phyloP scores from a whole-genome alignment of 1,140 invertebrate genomes.

The Helicorthomorpha holstii region DNA sequence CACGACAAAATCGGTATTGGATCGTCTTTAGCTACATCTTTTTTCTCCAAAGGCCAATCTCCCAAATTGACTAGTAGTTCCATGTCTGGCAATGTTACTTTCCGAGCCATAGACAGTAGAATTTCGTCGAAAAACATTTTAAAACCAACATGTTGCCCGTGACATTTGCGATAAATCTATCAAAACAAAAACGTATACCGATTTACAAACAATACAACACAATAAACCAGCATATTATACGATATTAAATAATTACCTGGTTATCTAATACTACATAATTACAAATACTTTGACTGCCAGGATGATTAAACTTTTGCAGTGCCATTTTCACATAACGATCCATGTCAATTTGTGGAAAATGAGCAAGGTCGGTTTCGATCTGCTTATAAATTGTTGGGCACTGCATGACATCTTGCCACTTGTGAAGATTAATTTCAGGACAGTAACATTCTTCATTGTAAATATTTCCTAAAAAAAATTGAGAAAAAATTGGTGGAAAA shows the following conservation, averaged over 20 bases:
- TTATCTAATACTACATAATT: conserved; percentile 78
- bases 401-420: conserved; percentile 47
- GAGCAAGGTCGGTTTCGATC: conserved; percentile 53
- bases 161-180: conserved; percentile 67
- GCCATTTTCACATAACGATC: conserved; percentile 42
- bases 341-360: conserved; percentile 56
- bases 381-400: conserved; percentile 48
- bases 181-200: conserved; percentile 4
- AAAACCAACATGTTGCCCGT: conserved; percentile 88
- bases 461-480: conserved; percentile 37
- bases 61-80: conserved; percentile 88
- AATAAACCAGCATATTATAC: conserved; percentile 1
- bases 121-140: conserved; percentile 89
- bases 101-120: conserved; percentile 60
- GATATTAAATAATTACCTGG: conserved; percentile 31
- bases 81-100: conserved; percentile 66
- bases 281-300: conserved; percentile 66
- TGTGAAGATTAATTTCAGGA: conserved; percentile 39
- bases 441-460: conserved; percentile 75
- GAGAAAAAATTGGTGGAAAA: neutral
- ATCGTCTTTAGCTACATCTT: conserved; percentile 19
- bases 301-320: conserved; percentile 43
- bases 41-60: conserved; percentile 68
- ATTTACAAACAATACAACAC: neutral
- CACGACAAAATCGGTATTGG: conserved; percentile 83